Conservation (phyloP, 2,797 vertebrate species). For the Novumbra hubbsi region DNA sequence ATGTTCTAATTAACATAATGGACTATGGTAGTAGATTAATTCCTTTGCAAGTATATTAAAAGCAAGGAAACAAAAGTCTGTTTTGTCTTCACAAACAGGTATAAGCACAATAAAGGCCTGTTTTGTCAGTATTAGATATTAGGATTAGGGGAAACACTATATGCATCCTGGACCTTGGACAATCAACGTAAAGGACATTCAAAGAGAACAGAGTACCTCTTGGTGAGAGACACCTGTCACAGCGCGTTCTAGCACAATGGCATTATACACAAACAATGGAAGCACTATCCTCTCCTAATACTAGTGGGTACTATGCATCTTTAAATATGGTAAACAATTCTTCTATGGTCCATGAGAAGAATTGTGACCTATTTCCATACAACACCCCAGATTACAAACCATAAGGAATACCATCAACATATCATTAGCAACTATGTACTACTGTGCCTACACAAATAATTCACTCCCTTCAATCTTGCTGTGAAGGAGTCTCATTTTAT, state of each 20-base stretch:
- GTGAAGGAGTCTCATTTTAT: no score
- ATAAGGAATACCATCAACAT: not conserved
- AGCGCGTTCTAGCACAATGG: slow-evolving; percentile 32
- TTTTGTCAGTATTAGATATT: not conserved
- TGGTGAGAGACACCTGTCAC: slow-evolving; percentile 12
- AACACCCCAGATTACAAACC: not conserved
- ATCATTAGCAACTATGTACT: not conserved
- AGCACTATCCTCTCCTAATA: slow-evolving; percentile 30
- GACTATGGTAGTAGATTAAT: slow-evolving; percentile 33
- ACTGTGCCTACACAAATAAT: not conserved
- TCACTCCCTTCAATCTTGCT: no score
- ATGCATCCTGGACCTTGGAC: not conserved
- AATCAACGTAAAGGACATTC: not conserved
- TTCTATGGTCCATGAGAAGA: not conserved
- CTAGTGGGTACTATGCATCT: slow-evolving; percentile 32
- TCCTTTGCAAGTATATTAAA: slow-evolving; percentile 1
- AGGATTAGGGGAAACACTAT: not conserved
- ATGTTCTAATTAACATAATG: slow-evolving; percentile 34
- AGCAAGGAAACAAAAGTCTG: not conserved
- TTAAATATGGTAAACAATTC: no score
- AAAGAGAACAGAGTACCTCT: slow-evolving; percentile 3
- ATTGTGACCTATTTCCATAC: slow-evolving; percentile 33
- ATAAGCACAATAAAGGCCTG: not conserved
- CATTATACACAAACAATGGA: slow-evolving; percentile 52
- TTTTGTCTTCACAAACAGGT: not conserved